Evolutionary conservation across 30 jellyfish, hydroid and myxozoan species (phyloP).

Genomic region (Catostylus mosaicus): DNA sequence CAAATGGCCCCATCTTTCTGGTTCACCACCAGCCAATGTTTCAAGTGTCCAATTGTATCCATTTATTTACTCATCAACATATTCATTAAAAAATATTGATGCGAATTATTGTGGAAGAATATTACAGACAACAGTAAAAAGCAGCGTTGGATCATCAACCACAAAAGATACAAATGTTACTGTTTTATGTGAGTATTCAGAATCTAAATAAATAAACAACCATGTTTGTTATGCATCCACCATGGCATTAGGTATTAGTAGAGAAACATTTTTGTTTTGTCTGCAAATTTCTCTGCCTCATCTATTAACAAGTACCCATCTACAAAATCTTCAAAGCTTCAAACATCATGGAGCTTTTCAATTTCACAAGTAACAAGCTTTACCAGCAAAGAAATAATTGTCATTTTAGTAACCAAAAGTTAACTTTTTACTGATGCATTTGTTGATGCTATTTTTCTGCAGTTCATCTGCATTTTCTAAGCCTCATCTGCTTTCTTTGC

Average conservation of each 20-base stretch:
- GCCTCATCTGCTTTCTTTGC: too few relatives aligned
- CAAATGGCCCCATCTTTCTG: constrained; percentile 19
- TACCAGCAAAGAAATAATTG: too few relatives aligned
- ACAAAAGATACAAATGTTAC: constrained; percentile 1
- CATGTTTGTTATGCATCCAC: background rate
- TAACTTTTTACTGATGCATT: background rate
- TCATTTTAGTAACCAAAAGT: too few relatives aligned
- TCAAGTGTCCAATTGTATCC: constrained; percentile 7
- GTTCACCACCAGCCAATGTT: background rate
- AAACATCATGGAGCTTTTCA: too few relatives aligned
- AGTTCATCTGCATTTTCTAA: too few relatives aligned
- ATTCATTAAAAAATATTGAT: background rate
- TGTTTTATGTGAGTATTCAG: background rate
- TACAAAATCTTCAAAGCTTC: too few relatives aligned
- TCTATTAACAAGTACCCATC: background rate
- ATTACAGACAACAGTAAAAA: background rate
- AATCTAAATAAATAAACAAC: background rate
- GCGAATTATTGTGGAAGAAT: constrained; percentile 45
- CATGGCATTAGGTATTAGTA: too few relatives aligned
- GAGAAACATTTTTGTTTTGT: background rate
- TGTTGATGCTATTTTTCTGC: too few relatives aligned
- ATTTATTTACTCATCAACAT: constrained; percentile 5
- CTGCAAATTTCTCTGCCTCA: background rate
- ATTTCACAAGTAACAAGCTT: too few relatives aligned
- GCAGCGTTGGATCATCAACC: constrained; percentile 4